Conservation (phyloP, 2,113 vertebrate species). For the Leptodactylus fuscus region DNA sequence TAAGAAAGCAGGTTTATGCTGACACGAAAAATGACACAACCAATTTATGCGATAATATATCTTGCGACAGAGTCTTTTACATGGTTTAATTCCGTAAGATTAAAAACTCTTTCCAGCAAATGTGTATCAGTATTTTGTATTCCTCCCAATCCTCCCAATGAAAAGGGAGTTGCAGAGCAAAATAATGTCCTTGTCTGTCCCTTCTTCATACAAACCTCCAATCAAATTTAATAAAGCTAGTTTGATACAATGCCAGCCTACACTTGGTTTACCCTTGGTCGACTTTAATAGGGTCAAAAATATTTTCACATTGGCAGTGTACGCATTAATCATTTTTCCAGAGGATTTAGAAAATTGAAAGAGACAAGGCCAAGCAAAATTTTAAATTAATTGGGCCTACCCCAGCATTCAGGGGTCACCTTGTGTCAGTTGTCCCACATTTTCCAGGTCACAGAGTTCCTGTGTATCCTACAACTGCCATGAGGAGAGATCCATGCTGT, state of each 20-base stretch:
- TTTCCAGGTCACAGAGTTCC: conserved; percentile 86
- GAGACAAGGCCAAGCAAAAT: conserved; percentile 92
- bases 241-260: conserved; percentile 95
- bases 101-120: conserved; percentile 64
- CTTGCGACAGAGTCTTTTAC: conserved; percentile 52
- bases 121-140: conserved; percentile 72
- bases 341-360: conserved; percentile 95
- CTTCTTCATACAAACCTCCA: conserved; percentile 84
- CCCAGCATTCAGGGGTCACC: conserved; percentile 84
- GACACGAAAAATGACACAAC: conserved; percentile 48
- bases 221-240: conserved; percentile 97
- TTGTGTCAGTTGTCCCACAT: conserved; percentile 85
- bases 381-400: conserved; percentile 93
- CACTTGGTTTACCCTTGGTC: conserved; percentile 96
- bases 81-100: conserved; percentile 65
- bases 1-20: conserved; percentile 46
- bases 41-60: conserved; percentile 43
- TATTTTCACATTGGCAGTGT: conserved; percentile 91
- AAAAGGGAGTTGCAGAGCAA: conserved; percentile 81
- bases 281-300: conserved; percentile 99
- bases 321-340: conserved; percentile 96
- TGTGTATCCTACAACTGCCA: conserved; percentile 80
- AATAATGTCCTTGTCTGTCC: conserved; percentile 94
- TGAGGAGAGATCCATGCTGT: conserved; percentile 76
- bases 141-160: conserved; percentile 77